Percentiles rank a stretch among this genome's conserved stretches.
Evolutionary conservation across 2,797 vertebrate species (phyloP).

Genomic region (Sebastes nivosus): DNA sequence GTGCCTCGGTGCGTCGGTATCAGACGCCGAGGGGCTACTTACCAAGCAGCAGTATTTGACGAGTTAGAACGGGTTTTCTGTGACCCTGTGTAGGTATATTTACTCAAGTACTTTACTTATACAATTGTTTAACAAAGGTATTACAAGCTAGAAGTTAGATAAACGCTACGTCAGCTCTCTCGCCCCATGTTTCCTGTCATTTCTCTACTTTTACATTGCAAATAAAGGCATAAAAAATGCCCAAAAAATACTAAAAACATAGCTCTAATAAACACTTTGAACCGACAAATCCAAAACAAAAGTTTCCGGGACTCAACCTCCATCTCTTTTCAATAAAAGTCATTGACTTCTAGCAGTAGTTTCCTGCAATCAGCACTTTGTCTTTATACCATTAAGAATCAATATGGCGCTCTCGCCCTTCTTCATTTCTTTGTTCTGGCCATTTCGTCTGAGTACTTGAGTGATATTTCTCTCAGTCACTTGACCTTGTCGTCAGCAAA

Average conservation of each 20-base stretch:
- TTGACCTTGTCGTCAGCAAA: conserved; percentile 26
- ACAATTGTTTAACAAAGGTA: background rate
- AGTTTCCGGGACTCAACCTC: background rate
- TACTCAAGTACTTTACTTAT: background rate
- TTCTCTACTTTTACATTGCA: rapidly evolving
- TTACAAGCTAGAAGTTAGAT: background rate
- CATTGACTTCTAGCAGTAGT: conserved; percentile 2
- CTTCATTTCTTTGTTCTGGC: background rate
- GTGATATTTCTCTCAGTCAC: background rate
- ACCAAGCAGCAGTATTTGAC: no score
- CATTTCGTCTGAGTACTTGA: background rate
- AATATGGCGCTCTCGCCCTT: background rate
- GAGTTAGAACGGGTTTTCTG: background rate
- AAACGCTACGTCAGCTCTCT: no score
- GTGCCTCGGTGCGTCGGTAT: no score
- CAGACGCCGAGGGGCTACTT: no score
- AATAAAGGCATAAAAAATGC: background rate
- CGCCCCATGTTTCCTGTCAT: background rate
- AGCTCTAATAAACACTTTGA: background rate
- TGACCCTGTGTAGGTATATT: background rate
- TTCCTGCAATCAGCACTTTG: conserved; percentile 20
- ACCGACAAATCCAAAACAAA: background rate
- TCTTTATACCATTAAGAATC: conserved; percentile 11
- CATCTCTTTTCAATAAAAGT: background rate
- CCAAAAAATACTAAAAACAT: background rate